These are phyloP conservation scores for Dicyrtomina minuta DNA, from an alignment of 2,888 invertebrate genomes.

Conservation along the genomic window DNA sequence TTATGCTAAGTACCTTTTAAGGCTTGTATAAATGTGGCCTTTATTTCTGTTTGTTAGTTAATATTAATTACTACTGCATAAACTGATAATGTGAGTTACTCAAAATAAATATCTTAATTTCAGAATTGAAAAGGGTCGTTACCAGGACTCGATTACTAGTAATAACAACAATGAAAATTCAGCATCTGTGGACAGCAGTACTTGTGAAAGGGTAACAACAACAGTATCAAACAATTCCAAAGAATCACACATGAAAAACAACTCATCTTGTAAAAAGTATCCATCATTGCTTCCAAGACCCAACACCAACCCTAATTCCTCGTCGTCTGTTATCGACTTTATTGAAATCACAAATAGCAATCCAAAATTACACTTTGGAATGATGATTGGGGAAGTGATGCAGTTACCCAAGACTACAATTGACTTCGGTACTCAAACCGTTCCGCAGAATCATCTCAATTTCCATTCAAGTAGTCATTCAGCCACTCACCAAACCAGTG, in stretches of 20 bases:
- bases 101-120: too few species aligned
- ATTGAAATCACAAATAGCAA: background rate
- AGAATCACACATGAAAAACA: too few species aligned
- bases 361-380: slow-evolving; percentile 11
- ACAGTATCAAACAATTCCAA: too few species aligned
- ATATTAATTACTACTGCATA: too few species aligned
- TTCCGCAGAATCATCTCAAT: background rate
- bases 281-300: slow-evolving; percentile 9
- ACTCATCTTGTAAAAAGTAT: background rate
- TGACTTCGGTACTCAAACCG: slow-evolving; percentile 41
- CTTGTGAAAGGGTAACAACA: too few species aligned
- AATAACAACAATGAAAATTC: background rate
- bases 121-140: too few species aligned
- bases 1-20: too few species aligned
- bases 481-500: background rate
- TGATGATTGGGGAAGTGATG: background rate
- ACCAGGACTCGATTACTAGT: background rate
- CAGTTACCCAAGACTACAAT: slow-evolving; percentile 15
- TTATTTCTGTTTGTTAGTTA: too few species aligned
- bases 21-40: background rate
- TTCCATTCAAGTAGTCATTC: background rate
- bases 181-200: too few species aligned
- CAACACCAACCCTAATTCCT: background rate
- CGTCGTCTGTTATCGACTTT: background rate
- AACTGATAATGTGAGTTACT: too few species aligned